Percentiles rank a stretch among this genome's conserved stretches.
phyloP scores from a whole-genome alignment of 1,140 invertebrate genomes.

The Copidosoma floridanum region DNA sequence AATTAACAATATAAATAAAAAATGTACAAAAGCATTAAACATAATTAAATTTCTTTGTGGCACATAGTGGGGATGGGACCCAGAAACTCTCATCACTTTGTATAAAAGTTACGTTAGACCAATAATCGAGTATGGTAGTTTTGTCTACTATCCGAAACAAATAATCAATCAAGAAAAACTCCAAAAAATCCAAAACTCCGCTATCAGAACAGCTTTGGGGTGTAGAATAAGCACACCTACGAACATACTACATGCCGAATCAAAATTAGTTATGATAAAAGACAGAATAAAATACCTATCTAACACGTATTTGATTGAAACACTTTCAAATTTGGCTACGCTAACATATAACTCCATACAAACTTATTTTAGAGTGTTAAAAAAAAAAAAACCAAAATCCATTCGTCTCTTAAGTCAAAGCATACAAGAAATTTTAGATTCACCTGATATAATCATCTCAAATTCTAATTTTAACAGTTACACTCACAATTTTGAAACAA shows the following conservation, averaged over 20 bases:
- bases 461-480: no score
- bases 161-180: background rate
- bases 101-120: no score
- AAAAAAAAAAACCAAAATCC: background rate
- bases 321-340: background rate
- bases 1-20: no score
- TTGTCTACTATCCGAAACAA: background rate
- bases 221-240: constrained; percentile 12
- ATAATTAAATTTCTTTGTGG: constrained; percentile 4
- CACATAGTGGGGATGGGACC: background rate
- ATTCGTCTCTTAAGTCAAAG: background rate
- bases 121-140: no score
- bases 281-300: no score
- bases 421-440: background rate
- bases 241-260: constrained; percentile 9
- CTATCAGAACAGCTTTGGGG: constrained; percentile 6
- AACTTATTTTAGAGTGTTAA: background rate
- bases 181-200: background rate
- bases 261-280: background rate
- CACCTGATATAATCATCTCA: background rate
- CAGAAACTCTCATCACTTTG: no score
- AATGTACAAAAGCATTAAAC: background rate
- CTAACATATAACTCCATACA: background rate
- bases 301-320: no score
- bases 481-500: background rate